Conservation (phyloP, 2,113 vertebrate species). For the Pseudopipra pipra region DNA sequence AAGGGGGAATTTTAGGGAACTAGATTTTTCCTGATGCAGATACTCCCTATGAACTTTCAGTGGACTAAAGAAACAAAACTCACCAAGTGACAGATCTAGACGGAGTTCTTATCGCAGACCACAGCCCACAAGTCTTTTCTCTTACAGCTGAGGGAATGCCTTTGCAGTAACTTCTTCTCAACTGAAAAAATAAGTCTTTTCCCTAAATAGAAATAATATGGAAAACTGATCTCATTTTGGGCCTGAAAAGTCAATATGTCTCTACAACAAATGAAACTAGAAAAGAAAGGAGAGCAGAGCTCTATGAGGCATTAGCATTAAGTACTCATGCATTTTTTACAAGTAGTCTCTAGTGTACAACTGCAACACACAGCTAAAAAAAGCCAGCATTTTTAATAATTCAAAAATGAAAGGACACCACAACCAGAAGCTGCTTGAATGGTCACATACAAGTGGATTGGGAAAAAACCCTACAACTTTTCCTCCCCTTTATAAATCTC, state of each 20-base stretch:
- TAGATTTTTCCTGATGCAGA: background rate
- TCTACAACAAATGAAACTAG: background rate
- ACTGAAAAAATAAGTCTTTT: background rate
- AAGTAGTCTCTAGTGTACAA: background rate
- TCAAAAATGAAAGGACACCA: background rate
- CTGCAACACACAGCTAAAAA: background rate
- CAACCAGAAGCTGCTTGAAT: background rate
- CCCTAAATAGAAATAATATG: background rate
- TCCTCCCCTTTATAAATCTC: background rate
- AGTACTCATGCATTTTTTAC: background rate
- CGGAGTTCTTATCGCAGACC: background rate
- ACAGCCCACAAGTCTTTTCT: background rate
- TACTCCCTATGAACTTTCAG: background rate
- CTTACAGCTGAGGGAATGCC: accelerated
- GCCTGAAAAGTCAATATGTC: background rate
- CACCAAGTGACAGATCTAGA: background rate
- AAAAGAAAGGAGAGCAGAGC: background rate
- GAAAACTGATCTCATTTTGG: background rate
- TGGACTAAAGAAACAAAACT: background rate
- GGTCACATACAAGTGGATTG: background rate
- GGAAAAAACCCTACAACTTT: background rate
- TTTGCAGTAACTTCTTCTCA: background rate
- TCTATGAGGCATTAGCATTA: background rate
- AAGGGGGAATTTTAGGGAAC: background rate
- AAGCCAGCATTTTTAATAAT: background rate